Conservation (phyloP, 1,140 invertebrate genomes). For the Dinoponera quadriceps region DNA sequence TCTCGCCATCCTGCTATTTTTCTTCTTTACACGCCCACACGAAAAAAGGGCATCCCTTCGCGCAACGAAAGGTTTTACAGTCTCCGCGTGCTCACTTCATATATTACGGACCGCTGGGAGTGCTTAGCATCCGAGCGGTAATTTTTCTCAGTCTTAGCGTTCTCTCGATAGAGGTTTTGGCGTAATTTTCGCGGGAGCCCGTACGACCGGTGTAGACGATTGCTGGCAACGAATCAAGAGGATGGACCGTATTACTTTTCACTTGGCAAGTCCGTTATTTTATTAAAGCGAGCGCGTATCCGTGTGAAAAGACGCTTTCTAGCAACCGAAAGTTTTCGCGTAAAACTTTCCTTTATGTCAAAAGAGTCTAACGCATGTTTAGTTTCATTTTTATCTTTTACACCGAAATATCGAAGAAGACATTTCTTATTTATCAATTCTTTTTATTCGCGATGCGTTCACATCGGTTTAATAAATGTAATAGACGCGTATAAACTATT, state of each 20-base stretch:
- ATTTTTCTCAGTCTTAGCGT: conserved; percentile 55
- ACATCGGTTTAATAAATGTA: conserved; percentile 24
- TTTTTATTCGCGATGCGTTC: no score
- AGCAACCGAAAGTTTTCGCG: neutral
- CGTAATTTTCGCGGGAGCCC: neutral
- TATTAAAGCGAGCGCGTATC: neutral
- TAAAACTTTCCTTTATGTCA: neutral
- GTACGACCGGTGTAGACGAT: neutral
- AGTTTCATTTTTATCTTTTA: neutral
- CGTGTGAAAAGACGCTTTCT: neutral
- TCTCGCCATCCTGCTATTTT: conserved; percentile 16
- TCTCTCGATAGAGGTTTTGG: conserved; percentile 6
- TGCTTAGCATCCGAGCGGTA: conserved; percentile 56
- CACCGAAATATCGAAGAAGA: neutral
- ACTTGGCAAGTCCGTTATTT: neutral
- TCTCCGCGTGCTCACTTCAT: conserved; percentile 56
- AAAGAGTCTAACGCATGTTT: no score
- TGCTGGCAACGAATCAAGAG: conserved; percentile 19
- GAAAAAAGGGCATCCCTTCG: conserved; percentile 45
- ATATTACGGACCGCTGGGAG: conserved; percentile 61
- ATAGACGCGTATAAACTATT: conserved; percentile 33
- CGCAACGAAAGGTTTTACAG: conserved; percentile 51
- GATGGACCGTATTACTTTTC: conserved; percentile 9
- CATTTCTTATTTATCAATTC: no score
- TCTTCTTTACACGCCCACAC: conserved; percentile 11